Percentiles rank a stretch among this genome's conserved stretches.
These are phyloP conservation scores for Torymus aiolomorphi DNA, from an alignment of 2,888 invertebrate species.

Conservation along the genomic window DNA sequence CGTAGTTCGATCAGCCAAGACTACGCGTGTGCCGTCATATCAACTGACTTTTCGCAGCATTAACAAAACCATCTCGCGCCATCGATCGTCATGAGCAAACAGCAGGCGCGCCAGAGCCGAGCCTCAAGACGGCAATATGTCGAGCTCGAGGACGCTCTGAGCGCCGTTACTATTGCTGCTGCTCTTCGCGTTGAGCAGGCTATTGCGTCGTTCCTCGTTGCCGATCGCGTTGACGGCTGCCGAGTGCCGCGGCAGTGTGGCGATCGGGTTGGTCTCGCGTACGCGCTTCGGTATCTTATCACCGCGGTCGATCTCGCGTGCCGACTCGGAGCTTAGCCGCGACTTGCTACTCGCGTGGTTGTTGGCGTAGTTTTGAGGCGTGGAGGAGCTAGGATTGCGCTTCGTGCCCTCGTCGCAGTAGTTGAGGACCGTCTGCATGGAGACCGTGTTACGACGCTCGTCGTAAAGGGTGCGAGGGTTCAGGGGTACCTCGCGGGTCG, in stretches of 20 bases:
- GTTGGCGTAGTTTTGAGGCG: slow-evolving; percentile 44
- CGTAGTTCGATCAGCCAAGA: not conserved
- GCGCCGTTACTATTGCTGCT: slow-evolving; percentile 56
- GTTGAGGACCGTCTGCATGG: slow-evolving; percentile 71
- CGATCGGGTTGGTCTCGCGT: slow-evolving; percentile 71
- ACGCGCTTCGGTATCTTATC: slow-evolving; percentile 61
- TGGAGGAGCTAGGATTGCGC: slow-evolving; percentile 2
- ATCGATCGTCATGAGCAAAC: not conserved
- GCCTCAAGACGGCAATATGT: slow-evolving; percentile 72
- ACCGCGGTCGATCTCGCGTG: slow-evolving; percentile 67
- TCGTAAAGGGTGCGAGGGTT: slow-evolving; percentile 71
- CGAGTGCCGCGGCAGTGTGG: slow-evolving; percentile 70
- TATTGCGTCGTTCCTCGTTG: slow-evolving; percentile 9
- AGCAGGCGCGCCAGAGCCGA: slow-evolving; percentile 22
- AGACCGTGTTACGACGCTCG: slow-evolving; percentile 71
- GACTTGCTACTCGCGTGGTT: slow-evolving; percentile 63
- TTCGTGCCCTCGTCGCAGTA: slow-evolving; percentile 65
- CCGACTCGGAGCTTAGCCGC: slow-evolving; percentile 73
- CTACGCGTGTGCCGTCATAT: not conserved
- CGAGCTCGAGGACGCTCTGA: slow-evolving; percentile 72
- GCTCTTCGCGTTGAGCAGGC: too few species aligned
- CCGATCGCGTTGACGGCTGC: slow-evolving; percentile 52
- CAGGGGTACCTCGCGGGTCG: slow-evolving; percentile 71
- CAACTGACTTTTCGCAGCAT: slow-evolving; percentile 26
- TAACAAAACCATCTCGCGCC: slow-evolving; percentile 19